Base-by-base conservation (phyloP, 2,113 vertebrate species). In the Planiliza haematocheilus region DNA sequence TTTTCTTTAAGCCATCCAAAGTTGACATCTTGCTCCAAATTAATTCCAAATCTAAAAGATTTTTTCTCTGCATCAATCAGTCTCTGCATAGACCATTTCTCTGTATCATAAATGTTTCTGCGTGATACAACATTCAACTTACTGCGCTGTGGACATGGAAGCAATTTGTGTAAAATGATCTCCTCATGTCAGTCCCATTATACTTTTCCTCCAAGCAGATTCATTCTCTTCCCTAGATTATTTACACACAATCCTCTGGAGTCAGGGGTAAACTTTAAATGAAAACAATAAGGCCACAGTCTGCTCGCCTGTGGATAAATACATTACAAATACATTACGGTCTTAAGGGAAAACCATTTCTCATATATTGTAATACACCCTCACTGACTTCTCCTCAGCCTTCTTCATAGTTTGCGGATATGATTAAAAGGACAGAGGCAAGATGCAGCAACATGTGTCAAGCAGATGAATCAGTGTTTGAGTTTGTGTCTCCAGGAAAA, bases 391-490 rank as follows among this genome's bases (percentile, higher is more conserved):
- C 17, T 21, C 52, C 0, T 2, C 50, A 68, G 66, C 14, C 48
- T 20, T 81, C 21, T 56, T 50, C 12, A 62, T 62, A 38, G 4
- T 60, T 69, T 41, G 8, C 20, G 66, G 21, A 82, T 65, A 59
- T 49, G 17, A 20, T 53, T 16, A 50, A 81, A 70, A 75, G 63
- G 72, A 82, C 83, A 77, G 66, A 60, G 63, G 42, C 10, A 5
- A 41, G 58, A 72, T 79, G 80, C 78, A 59, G 58, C 48, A 78
- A 81, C 89, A 90, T 82, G 74, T 92, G 92, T 82, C 68, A 43
- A 87, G 60, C 88, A 90, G 84, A 88, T 90, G 85, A 86, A 74
- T 43, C 3, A 2, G 30, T 71, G 81, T 84, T 83, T 81, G 59
- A 82, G 57, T 76, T 64, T 63, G 57, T 62, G 67, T 78, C 24